Conservation (phyloP, 2,888 invertebrate species). For the Lamellibrachia satsuma region DNA sequence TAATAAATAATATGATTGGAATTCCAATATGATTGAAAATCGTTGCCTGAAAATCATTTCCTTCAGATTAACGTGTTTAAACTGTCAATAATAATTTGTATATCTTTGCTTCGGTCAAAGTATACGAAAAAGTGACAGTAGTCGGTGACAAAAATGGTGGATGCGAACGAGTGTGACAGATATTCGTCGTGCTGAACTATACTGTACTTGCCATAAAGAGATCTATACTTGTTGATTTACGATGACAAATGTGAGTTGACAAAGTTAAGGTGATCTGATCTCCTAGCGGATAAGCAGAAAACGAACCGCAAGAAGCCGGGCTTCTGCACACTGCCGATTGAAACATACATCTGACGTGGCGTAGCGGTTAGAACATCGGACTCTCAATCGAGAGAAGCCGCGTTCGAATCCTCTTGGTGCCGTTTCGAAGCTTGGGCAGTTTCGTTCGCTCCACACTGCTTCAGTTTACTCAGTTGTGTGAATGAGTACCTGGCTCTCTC, state of each 20-base stretch:
- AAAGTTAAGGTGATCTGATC: background rate
- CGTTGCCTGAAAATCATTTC: too few relatives aligned
- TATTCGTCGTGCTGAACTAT: background rate
- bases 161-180: background rate
- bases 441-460: too few relatives aligned
- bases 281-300: background rate
- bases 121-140: too few relatives aligned
- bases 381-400: background rate
- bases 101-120: too few relatives aligned
- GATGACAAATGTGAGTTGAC: background rate
- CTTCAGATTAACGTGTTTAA: background rate
- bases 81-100: background rate
- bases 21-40: too few relatives aligned
- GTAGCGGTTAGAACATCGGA: background rate
- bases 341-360: background rate
- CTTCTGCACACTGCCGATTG: background rate
- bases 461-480: too few relatives aligned
- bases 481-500: too few relatives aligned
- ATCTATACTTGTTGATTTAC: background rate
- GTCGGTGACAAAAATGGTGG: background rate
- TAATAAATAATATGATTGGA: background rate
- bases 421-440: background rate
- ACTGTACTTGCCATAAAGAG: background rate
- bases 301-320: background rate
- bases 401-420: too few relatives aligned